Conservation (phyloP, 2,113 vertebrate genomes). For the Copsychus sechellarum region DNA sequence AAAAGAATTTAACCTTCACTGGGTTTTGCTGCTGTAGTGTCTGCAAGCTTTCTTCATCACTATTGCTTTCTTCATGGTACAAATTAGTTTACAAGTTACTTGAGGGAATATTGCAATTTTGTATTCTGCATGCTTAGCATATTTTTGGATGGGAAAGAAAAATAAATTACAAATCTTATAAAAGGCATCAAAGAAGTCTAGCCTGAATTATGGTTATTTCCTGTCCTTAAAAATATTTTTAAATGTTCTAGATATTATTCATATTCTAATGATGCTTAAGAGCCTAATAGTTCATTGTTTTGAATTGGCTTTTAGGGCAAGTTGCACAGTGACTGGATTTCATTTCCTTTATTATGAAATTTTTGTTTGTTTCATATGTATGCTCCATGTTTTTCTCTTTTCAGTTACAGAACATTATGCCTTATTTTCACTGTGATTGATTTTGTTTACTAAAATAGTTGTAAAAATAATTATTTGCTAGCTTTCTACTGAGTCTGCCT, state of each 20-base stretch:
- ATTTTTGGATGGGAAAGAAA: not conserved
- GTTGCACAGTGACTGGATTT: not conserved
- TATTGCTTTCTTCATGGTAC: not conserved
- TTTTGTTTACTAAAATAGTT: not conserved
- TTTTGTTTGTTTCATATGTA: not conserved
- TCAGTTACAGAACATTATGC: not conserved
- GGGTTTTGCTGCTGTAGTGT: not conserved
- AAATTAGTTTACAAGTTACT: conserved; percentile 21
- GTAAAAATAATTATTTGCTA: not conserved
- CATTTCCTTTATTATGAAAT: not conserved
- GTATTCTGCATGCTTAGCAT: not conserved
- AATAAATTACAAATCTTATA: not conserved
- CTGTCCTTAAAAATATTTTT: not conserved
- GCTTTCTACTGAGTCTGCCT: not conserved
- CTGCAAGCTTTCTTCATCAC: not conserved
- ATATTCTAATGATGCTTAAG: not conserved
- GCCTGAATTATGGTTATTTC: not conserved
- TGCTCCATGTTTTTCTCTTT: not conserved
- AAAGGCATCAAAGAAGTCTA: not conserved
- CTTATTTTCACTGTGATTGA: not conserved
- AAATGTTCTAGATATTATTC: not conserved
- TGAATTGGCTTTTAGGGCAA: not conserved
- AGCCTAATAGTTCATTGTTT: not conserved
- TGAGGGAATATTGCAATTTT: not conserved
- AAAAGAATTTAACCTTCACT: not conserved